Base-by-base conservation (phyloP, 1,140 invertebrate species). In the Lasioglossum albipes region DNA sequence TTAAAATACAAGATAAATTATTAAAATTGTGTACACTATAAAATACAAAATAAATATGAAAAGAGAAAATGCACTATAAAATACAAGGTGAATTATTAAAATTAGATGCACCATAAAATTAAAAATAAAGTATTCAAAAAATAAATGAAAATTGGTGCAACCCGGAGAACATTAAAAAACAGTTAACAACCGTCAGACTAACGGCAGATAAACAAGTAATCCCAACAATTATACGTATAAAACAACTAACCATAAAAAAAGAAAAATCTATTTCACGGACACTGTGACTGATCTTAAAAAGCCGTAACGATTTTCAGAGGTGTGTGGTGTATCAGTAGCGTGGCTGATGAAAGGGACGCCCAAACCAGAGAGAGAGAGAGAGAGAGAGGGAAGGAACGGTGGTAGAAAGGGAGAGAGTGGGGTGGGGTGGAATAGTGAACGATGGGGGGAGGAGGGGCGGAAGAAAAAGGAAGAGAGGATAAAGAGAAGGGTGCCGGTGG, bases 401-500 rank as follows among this genome's bases (percentile, higher is more conserved):
- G 41, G 0, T 10, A 54, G 69, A 59, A 67, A 62, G 70, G 69
- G 73, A 75, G 20, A 16, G 42, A 36, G 45, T 7, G 5, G 18
- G 27, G 42, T 70, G 74, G 69, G 71, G 54, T 49, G 64, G 20
- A n/a, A 16, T 1, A 18, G 65, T 59, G 12, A 18, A 18, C 52
- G 52, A 54, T 16, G 52, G 20, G 57, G 7, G 87, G 87, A 36
- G 36, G 79, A 79, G 42, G 42, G 85, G 87, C 86, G 87, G 84
- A 81, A 73, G 70, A 73, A 79, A 66, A 73, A 66, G 77, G 70
- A 84, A 90, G 80, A 88, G 83, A 88, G 84, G 84, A 86, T 89
- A 89, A 90, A 89, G 85, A 85, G 87, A 89, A 89, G 89, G 81
- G 83, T 84, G 86, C 83, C 87, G 85, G 88, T 89, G 79, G 83